These are phyloP conservation scores for Epicampocera succincta DNA, from an alignment of 2,888 invertebrate genomes.

Conservation along the genomic window DNA sequence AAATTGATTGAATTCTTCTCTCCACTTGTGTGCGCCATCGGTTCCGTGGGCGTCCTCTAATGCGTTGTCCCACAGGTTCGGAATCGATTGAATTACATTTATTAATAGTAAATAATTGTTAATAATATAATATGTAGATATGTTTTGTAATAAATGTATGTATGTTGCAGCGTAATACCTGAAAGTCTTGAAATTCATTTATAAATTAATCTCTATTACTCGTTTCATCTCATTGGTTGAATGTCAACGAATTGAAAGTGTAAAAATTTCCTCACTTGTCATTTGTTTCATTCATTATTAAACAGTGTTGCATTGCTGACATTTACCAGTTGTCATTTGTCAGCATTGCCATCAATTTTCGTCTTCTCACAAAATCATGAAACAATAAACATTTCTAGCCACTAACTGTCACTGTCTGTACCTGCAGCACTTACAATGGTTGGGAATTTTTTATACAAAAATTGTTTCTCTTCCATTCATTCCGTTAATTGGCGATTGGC, in stretches of 20 bases:
- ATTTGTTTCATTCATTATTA: constrained; percentile 14
- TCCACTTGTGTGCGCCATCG: too few species aligned
- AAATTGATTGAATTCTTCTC: too few species aligned
- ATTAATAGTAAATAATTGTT: too few species aligned
- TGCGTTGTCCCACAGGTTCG: too few species aligned
- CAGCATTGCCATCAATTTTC: constrained; percentile 53
- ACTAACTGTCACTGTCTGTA: constrained; percentile 1
- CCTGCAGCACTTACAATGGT: too few species aligned
- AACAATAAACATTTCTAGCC: constrained; percentile 24
- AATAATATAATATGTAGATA: too few species aligned
- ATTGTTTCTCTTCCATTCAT: neutral
- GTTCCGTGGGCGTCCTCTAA: too few species aligned
- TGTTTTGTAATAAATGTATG: too few species aligned
- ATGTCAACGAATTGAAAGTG: constrained; percentile 14
- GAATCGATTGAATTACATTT: too few species aligned
- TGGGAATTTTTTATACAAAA: constrained; percentile 14
- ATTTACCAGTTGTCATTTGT: constrained; percentile 55
- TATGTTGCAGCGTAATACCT: too few species aligned
- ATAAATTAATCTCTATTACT: neutral
- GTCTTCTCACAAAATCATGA: constrained; percentile 31
- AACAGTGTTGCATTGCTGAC: constrained; percentile 48
- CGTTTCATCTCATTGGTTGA: neutral
- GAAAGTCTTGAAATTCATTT: constrained; percentile 3
- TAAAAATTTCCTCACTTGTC: constrained; percentile 30
- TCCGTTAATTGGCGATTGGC: constrained; percentile 7